Evolutionary conservation across 2,113 vertebrate genomes (phyloP).

Genomic region (Lutjanus erythropterus): DNA sequence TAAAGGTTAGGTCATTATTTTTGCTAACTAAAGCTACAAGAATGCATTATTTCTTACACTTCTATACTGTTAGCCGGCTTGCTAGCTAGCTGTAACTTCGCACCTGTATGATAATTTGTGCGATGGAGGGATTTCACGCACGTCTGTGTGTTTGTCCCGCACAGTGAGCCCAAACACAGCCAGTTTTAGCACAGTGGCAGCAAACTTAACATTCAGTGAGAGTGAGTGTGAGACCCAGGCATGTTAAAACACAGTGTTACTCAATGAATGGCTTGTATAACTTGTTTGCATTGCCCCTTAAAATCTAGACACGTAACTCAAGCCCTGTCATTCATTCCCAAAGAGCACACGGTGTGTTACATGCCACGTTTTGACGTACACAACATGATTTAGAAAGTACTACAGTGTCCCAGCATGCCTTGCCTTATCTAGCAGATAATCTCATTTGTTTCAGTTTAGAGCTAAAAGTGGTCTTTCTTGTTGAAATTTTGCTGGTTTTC

Average conservation of each 20-base stretch:
- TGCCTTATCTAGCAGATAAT: background rate
- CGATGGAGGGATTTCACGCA: accelerated
- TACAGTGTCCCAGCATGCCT: background rate
- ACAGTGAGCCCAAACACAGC: too few relatives aligned
- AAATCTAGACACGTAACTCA: background rate
- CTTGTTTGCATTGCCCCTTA: background rate
- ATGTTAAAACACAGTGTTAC: background rate
- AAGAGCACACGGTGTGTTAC: background rate
- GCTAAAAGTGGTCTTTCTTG: background rate
- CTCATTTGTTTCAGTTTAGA: background rate
- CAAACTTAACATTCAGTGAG: background rate
- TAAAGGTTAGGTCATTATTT: accelerated
- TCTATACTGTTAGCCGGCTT: background rate
- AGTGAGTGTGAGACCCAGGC: background rate
- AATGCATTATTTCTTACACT: background rate
- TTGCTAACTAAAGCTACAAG: background rate
- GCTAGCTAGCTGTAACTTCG: background rate
- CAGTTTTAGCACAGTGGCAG: background rate
- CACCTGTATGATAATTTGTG: background rate
- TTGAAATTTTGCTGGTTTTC: background rate
- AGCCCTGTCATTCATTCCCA: background rate
- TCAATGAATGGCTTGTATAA: constrained; percentile 19
- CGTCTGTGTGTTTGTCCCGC: background rate
- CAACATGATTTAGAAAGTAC: background rate
- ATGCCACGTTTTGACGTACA: too few relatives aligned